Evolutionary conservation across 2,888 invertebrate genomes (phyloP).

Genomic region (Sepiola atlantica): DNA sequence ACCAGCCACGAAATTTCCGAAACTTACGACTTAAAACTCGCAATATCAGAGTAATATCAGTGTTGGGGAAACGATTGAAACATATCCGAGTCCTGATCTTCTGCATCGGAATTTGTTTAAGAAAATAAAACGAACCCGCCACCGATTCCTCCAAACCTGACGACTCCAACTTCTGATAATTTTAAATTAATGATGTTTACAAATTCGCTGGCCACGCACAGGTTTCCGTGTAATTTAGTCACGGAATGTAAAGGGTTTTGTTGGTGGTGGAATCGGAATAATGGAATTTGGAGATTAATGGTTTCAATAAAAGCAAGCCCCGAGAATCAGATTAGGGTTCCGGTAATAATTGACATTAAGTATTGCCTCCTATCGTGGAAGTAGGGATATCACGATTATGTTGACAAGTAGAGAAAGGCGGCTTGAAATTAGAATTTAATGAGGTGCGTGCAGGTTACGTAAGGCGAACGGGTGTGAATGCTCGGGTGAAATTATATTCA

Average conservation of each 20-base stretch:
- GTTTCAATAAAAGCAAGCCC: not conserved
- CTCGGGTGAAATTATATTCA: too few relatives aligned
- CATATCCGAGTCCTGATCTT: too few relatives aligned
- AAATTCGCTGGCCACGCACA: too few relatives aligned
- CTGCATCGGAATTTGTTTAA: too few relatives aligned
- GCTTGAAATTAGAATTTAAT: not conserved
- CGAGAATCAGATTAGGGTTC: not conserved
- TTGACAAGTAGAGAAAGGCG: not conserved
- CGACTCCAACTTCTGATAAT: not conserved
- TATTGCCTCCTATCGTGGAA: not conserved
- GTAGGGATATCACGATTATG: not conserved
- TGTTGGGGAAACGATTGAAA: too few relatives aligned
- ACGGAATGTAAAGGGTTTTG: not conserved
- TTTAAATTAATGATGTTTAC: not conserved
- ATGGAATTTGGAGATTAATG: not conserved
- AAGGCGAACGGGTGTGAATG: too few relatives aligned
- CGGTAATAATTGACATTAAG: not conserved
- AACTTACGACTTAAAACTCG: too few relatives aligned
- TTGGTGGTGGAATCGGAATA: not conserved
- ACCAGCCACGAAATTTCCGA: too few relatives aligned
- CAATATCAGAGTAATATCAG: too few relatives aligned
- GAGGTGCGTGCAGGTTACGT: not conserved
- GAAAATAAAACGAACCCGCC: too few relatives aligned
- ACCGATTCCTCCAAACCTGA: too few relatives aligned
- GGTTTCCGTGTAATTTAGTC: not conserved